Evolutionary conservation across 2,888 invertebrate genomes (phyloP).

Genomic region (Hirtodrosophila confusa): DNA sequence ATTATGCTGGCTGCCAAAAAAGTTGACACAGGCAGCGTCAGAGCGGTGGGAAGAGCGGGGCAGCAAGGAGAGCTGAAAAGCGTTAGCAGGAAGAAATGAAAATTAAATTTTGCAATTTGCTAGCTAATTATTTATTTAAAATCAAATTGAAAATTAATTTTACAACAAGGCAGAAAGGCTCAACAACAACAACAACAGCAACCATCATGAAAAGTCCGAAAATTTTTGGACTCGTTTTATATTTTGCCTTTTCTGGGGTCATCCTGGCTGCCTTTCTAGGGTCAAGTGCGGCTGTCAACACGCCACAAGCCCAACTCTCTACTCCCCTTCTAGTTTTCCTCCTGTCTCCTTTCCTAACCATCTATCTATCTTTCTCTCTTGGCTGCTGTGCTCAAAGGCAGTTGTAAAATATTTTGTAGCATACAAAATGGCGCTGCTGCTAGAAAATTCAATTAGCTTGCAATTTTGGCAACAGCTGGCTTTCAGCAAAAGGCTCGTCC

Average conservation of each 20-base stretch:
- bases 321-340: background rate
- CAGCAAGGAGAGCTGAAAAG: slow-evolving; percentile 26
- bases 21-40: slow-evolving; percentile 33
- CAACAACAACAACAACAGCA: slow-evolving; percentile 35
- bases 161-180: slow-evolving; percentile 71
- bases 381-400: slow-evolving; percentile 40
- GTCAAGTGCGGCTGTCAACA: slow-evolving; percentile 60
- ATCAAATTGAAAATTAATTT: slow-evolving; percentile 84
- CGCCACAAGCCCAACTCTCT: slow-evolving; percentile 8
- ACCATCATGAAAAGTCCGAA: slow-evolving; percentile 49
- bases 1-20: slow-evolving; percentile 50
- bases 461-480: slow-evolving; percentile 78
- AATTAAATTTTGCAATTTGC: slow-evolving; percentile 84
- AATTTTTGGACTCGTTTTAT: slow-evolving; percentile 37
- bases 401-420: slow-evolving; percentile 73
- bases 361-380: slow-evolving; percentile 5
- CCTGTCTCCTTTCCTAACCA: background rate
- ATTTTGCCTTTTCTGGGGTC: slow-evolving; percentile 46
- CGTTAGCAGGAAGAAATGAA: slow-evolving; percentile 74
- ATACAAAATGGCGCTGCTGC: slow-evolving; percentile 80
- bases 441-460: slow-evolving; percentile 79
- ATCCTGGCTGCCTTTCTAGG: slow-evolving; percentile 12
- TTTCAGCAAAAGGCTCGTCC: slow-evolving; percentile 59
- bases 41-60: too few species aligned
- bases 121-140: slow-evolving; percentile 84